Base-by-base conservation (phyloP, 2,888 invertebrate species). In the Sarcophaga carnaria region DNA sequence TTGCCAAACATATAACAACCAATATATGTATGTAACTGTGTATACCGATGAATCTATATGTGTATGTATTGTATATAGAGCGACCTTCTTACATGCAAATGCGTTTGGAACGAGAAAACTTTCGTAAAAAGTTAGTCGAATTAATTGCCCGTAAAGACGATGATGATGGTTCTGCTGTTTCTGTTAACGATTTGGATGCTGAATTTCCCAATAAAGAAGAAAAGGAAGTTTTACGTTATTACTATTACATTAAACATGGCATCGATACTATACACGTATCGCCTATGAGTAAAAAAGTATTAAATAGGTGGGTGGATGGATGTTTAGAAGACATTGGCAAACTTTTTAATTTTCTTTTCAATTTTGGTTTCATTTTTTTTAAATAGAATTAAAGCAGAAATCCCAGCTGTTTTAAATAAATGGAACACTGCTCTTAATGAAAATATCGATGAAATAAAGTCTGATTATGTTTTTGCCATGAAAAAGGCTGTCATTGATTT, bases 401-500 rank as follows among this genome's bases (percentile, higher is more conserved):
- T 97, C 74, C 96, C 97, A 0, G 90, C 93, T 1, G 94, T 95
- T 85, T 93, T 96, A 83, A 95, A 94, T 90, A 95, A 94, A 91
- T 96, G 96, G 95, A 94, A 94, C 71, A 93, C 94, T 0, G 95
- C 95, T 1, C 90, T 96, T 22, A 93, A 94, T 3, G 92, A 94
- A 54, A 95, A 96, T 77, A 95, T 97, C 0, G 95, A 95, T 82
- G 98, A 98, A 92, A 96, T 97, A 93, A 96, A 96, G 89, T 96
- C 97, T 87, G 97, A 98, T 90, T 99, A 97, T 91, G 95, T 97
- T 92, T 95, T 97, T 92, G 96, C 97, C 87, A 97, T 98, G 91
- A 98, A 98, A 92, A 98, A 98, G 92, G 97, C 98, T 0, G 97
- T 97, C 76, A 97, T 99, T 0, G 98, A 98, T 94, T 99, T 98